These are phyloP conservation scores for Lasioglossum vierecki DNA, from an alignment of 2,888 invertebrate genomes.

Conservation along the genomic window DNA sequence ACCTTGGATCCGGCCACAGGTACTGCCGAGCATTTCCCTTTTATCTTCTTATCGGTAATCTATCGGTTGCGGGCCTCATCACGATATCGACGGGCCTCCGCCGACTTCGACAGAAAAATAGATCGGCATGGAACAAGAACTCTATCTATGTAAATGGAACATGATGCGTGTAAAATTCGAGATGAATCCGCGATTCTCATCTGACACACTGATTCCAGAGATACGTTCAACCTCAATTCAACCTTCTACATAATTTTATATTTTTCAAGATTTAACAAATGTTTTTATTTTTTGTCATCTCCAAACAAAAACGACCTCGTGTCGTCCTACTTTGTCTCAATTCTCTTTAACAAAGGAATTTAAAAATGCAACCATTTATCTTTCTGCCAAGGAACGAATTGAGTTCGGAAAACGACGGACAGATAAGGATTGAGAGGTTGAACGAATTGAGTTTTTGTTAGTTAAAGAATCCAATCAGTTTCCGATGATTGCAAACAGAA, in stretches of 20 bases:
- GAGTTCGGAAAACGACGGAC: neutral
- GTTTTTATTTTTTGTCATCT: neutral
- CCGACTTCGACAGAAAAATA: conserved; percentile 14
- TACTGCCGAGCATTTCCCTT: conserved; percentile 53
- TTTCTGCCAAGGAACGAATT: neutral
- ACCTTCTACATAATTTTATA: too few relatives aligned
- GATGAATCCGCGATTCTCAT: neutral
- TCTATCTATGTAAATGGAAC: conserved; percentile 5
- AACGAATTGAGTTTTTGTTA: neutral
- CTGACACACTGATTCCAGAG: neutral
- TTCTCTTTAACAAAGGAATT: neutral
- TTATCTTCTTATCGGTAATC: conserved; percentile 62
- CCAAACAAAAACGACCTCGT: too few relatives aligned
- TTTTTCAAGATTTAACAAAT: too few relatives aligned
- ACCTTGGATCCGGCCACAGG: conserved; percentile 41
- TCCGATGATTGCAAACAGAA: neutral
- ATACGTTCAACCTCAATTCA: too few relatives aligned
- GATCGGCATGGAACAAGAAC: conserved; percentile 15
- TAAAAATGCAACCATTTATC: neutral
- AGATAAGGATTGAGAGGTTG: neutral
- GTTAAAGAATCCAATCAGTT: neutral
- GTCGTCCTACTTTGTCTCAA: neutral
- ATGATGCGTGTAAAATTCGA: neutral
- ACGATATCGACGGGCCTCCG: neutral
- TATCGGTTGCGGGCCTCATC: conserved; percentile 54